Conservation (phyloP, 2,797 vertebrate genomes). For the Chrysocyon brachyurus region DNA sequence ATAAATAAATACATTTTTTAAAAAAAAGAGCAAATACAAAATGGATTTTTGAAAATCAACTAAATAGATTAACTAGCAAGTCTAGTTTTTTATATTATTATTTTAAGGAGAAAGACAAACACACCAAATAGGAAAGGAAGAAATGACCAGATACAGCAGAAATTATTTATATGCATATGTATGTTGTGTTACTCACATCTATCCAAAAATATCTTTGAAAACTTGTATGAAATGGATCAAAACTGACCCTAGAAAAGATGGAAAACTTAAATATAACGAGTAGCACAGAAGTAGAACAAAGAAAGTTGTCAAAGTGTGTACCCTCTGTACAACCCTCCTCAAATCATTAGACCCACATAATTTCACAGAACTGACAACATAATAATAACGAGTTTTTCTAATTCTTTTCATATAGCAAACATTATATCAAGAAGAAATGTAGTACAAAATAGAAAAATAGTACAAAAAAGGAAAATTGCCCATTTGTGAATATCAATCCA, state of each 20-base stretch:
- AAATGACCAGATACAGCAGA: not conserved
- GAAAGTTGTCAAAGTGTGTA: not conserved
- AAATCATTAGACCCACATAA: not conserved
- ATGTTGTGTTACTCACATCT: not conserved
- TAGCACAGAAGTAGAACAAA: not conserved
- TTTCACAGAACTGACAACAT: not conserved
- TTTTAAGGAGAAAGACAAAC: slow-evolving; percentile 7
- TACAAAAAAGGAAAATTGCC: not conserved
- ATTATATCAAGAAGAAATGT: not conserved
- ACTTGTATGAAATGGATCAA: not conserved
- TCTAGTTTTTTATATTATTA: not conserved
- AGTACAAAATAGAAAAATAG: not conserved
- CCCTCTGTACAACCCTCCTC: not conserved
- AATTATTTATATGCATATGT: not conserved
- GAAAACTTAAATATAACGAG: not conserved
- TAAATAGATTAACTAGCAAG: not conserved
- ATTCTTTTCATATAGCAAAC: not conserved
- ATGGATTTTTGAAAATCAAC: not conserved
- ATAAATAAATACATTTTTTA: not conserved
- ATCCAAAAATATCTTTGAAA: slow-evolving; percentile 2
- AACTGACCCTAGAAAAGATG: not conserved
- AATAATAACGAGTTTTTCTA: not conserved
- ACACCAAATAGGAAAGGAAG: not conserved
- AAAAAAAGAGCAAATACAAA: not conserved
- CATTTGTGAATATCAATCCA: not conserved